A percentile compares a stretch with the other conserved stretches of the same genome.
Conservation (phyloP, 2,888 invertebrate genomes). For the Limnephilus lunatus region DNA sequence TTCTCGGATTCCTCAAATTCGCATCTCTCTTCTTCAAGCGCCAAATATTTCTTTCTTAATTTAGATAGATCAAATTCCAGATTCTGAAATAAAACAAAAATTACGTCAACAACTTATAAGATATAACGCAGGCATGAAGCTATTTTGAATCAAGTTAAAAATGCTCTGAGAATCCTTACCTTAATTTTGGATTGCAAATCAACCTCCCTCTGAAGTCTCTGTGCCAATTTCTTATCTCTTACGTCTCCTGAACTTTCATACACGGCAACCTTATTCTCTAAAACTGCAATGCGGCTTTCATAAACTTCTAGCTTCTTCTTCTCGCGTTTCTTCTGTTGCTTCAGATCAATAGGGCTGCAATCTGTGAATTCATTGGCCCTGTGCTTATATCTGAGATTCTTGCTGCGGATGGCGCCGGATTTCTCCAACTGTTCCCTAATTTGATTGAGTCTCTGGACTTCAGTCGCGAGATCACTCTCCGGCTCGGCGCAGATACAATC, state of each 20-base stretch:
- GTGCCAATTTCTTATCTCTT: slow-evolving; percentile 79
- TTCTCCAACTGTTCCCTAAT: slow-evolving; percentile 81
- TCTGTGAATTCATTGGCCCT: slow-evolving; percentile 71
- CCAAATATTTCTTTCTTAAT: slow-evolving; percentile 80
- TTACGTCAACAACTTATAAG: not conserved
- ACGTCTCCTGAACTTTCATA: slow-evolving; percentile 82
- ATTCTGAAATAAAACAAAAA: slow-evolving; percentile 65
- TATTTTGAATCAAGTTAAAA: not conserved
- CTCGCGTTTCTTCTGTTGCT: slow-evolving; percentile 68
- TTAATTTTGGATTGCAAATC: slow-evolving; percentile 76
- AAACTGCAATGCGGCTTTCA: slow-evolving; percentile 80
- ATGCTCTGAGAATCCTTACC: slow-evolving; percentile 68
- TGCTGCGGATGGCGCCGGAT: slow-evolving; percentile 76
- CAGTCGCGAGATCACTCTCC: slow-evolving; percentile 78
- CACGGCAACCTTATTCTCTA: slow-evolving; percentile 81
- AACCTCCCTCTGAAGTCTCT: slow-evolving; percentile 81
- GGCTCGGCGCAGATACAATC: slow-evolving; percentile 75
- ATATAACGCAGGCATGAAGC: not conserved
- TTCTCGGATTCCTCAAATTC: slow-evolving; percentile 87
- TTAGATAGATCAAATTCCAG: slow-evolving; percentile 72
- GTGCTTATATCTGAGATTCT: slow-evolving; percentile 72
- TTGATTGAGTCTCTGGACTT: slow-evolving; percentile 81
- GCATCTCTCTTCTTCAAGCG: slow-evolving; percentile 84
- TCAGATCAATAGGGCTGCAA: slow-evolving; percentile 35
- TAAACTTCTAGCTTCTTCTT: slow-evolving; percentile 79